Percentiles rank a stretch among this genome's conserved stretches.
Conservation (phyloP, 53 echinoderm and acorn worm species). For the Paracentrotus lividus region DNA sequence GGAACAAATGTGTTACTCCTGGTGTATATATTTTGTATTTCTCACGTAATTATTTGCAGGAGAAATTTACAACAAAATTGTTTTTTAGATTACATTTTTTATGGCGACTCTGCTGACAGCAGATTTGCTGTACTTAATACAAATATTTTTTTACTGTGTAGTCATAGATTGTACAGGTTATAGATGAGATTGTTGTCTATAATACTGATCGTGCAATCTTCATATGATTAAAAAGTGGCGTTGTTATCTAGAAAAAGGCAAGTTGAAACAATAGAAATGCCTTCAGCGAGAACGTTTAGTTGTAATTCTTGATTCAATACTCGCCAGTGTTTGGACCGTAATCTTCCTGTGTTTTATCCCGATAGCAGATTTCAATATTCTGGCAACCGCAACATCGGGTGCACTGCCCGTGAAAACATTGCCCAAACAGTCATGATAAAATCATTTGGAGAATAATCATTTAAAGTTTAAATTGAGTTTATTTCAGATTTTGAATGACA, state of each 20-base stretch:
- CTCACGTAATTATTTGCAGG: too few species aligned
- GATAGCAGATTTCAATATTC: background rate
- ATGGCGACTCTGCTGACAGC: too few species aligned
- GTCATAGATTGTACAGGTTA: too few species aligned
- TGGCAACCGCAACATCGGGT: background rate
- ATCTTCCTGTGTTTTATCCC: background rate
- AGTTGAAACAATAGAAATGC: conserved; percentile 10
- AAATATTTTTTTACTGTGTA: too few species aligned
- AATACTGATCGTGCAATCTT: background rate
- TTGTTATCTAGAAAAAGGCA: background rate
- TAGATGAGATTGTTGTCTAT: background rate
- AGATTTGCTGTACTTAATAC: too few species aligned
- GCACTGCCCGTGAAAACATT: background rate
- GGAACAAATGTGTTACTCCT: too few species aligned
- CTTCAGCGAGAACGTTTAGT: background rate
- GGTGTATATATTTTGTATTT: too few species aligned
- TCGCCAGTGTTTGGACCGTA: background rate
- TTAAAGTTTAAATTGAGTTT: too few species aligned
- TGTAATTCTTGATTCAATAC: background rate
- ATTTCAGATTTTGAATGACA: too few species aligned
- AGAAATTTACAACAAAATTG: too few species aligned
- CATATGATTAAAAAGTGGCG: background rate
- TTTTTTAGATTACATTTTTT: too few species aligned
- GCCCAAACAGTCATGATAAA: background rate
- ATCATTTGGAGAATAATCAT: too few species aligned